Percentiles rank a stretch among this genome's conserved stretches.
These are phyloP conservation scores for Tipula vernalis DNA, from an alignment of 2,888 invertebrate genomes.

Conservation along the genomic window DNA sequence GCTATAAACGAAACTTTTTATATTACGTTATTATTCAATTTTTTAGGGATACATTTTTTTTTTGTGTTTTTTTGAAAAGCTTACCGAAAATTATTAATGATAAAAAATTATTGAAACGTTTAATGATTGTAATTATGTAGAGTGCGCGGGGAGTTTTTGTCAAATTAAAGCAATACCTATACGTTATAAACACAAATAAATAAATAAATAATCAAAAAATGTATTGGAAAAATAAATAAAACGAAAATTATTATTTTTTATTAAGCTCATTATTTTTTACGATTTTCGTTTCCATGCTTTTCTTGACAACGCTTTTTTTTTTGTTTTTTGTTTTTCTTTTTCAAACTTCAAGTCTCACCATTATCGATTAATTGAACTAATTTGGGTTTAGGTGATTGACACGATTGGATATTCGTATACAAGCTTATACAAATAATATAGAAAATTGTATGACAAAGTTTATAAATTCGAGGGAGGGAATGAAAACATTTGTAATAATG, in stretches of 20 bases:
- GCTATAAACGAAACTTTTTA: not conserved
- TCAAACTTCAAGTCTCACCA: not conserved
- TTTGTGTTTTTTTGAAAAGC: not conserved
- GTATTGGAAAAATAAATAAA: not conserved
- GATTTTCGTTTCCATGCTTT: not conserved
- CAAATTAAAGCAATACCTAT: not conserved
- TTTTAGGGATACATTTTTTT: not conserved
- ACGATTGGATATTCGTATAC: not conserved
- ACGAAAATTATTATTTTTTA: not conserved
- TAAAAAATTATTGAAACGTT: not conserved
- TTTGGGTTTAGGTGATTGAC: not conserved
- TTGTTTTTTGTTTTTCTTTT: not conserved
- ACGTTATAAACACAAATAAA: not conserved
- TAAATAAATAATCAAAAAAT: not conserved
- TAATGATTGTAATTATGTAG: not conserved
- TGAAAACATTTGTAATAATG: not conserved
- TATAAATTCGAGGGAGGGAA: not conserved
- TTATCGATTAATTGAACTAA: constrained; percentile 4
- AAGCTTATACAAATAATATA: not conserved
- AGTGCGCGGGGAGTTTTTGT: not conserved
- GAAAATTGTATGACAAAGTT: not conserved
- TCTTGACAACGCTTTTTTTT: not conserved
- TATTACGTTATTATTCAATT: not conserved
- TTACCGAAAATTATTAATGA: not conserved
- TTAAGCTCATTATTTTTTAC: not conserved